These are phyloP conservation scores for Ochropleura plecta DNA, from an alignment of 2,888 invertebrate species.

Conservation along the genomic window DNA sequence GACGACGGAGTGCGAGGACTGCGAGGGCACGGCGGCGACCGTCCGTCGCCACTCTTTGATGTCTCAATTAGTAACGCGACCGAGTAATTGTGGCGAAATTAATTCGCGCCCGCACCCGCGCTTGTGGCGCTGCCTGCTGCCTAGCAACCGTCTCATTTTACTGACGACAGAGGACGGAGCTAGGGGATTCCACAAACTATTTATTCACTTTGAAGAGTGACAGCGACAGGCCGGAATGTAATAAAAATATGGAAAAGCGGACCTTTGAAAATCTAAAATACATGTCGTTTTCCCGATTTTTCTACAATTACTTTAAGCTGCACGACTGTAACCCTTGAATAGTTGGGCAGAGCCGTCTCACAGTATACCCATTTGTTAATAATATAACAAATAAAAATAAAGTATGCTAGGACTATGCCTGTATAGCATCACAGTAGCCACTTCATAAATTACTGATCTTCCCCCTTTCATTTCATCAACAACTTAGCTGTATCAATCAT, in stretches of 20 bases:
- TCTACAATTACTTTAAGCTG: too few species aligned
- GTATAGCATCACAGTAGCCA: constrained; percentile 23
- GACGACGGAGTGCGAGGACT: constrained; percentile 71
- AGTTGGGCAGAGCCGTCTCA: not conserved
- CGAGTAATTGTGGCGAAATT: constrained; percentile 89
- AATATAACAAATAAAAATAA: not conserved
- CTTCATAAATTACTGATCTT: constrained; percentile 28
- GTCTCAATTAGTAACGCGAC: constrained; percentile 89
- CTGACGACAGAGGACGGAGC: constrained; percentile 32
- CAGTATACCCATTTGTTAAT: not conserved
- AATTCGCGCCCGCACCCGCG: constrained; percentile 79
- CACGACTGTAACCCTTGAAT: not conserved
- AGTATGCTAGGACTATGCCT: not conserved
- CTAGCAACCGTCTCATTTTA: constrained; percentile 65
- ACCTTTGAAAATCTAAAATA: too few species aligned
- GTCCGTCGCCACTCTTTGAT: constrained; percentile 84
- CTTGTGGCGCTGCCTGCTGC: constrained; percentile 51
- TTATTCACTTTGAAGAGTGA: constrained; percentile 22
- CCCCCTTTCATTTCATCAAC: constrained; percentile 44
- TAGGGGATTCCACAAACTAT: constrained; percentile 26
- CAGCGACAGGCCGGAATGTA: not conserved
- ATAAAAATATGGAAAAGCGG: not conserved
- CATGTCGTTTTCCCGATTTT: not conserved
- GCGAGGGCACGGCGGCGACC: constrained; percentile 70
- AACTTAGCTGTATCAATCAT: constrained; percentile 50